A percentile compares a stretch with the other conserved stretches of the same genome.
These are phyloP conservation scores for Dermochelys coriacea DNA, from an alignment of 2,797 vertebrate species.

Conservation along the genomic window DNA sequence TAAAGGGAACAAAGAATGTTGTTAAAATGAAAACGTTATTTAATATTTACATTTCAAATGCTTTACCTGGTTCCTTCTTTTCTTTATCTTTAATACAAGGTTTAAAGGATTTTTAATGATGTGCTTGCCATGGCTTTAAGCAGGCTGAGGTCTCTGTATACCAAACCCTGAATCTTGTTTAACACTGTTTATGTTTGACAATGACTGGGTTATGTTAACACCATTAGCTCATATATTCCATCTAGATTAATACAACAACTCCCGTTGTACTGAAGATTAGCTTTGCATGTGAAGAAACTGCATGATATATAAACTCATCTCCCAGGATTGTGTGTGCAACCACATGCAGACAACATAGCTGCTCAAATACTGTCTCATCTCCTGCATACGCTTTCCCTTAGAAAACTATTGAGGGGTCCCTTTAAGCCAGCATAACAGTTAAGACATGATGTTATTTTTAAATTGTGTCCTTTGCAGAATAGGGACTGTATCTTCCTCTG, in stretches of 20 bases:
- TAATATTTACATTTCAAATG: not conserved
- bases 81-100: not conserved
- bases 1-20: not conserved
- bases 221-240: not conserved
- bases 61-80: not conserved
- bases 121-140: not conserved
- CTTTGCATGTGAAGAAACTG: not conserved
- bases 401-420: not conserved
- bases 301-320: not conserved
- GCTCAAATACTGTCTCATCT: slow-evolving; percentile 11
- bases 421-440: not conserved
- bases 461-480: not conserved
- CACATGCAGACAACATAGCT: not conserved
- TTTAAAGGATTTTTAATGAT: not conserved
- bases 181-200: not conserved
- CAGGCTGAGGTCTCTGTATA: not conserved
- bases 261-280: slow-evolving; percentile 23
- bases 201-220: not conserved
- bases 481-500: slow-evolving; percentile 3
- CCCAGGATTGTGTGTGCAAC: not conserved
- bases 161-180: not conserved
- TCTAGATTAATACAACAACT: not conserved
- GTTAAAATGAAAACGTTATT: not conserved
- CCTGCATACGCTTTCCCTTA: not conserved
- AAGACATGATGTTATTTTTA: slow-evolving; percentile 32